Evolutionary conservation across 2,113 vertebrate species (phyloP), one percentile per base, ranked within the genome.

Genomic region (Dasypus novemcinctus): DNA sequence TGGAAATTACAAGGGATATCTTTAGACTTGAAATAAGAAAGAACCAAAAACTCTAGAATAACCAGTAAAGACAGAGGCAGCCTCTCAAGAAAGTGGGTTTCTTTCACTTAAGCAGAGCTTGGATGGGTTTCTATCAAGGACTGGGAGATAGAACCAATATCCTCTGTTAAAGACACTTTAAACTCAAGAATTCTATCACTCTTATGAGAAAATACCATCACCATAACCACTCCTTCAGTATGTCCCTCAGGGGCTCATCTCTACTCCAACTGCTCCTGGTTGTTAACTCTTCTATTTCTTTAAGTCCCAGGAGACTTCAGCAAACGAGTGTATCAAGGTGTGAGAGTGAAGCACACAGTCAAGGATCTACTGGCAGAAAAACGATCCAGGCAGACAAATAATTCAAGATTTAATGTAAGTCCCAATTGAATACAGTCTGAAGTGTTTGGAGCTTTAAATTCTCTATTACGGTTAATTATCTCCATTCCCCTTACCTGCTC

Each of bases 361-460:
- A 99, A 99, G 97, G 99, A 99, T 41, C 99, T 99, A 4, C 98
- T 99, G 91, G 99, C 99, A 2, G 99, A 99, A 84, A 99, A 99
- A 90, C 97, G 99, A 38, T 99, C 99, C 33, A 98, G 98, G 74
- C 99, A 99, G 97, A 99, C 98, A 25, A 99, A 63, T 12, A 98
- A 98, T 78, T 98, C 99, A 49, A 98, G 98, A 95, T 98, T 98
- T 95, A 98, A 87, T 2, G 99, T 99, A 98, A 99, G 99, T 98
- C 33, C 68, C 52, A 5, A 46, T 81, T 83, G 52, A 57, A 75
- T 18, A 20, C 31, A n/a, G 43, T 71, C 52, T 93, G 27, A 95
- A 71, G 36, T 52, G 11, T 61, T 72, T 46, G 25, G 1, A 14
- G 29, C 21, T 15, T 38, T 78, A 33, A 38, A 12, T 38, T 10